Evolutionary conservation across 2,888 invertebrate species (phyloP), one percentile per base, ranked within the genome.

Genomic region (Drosophila aldrichi): DNA sequence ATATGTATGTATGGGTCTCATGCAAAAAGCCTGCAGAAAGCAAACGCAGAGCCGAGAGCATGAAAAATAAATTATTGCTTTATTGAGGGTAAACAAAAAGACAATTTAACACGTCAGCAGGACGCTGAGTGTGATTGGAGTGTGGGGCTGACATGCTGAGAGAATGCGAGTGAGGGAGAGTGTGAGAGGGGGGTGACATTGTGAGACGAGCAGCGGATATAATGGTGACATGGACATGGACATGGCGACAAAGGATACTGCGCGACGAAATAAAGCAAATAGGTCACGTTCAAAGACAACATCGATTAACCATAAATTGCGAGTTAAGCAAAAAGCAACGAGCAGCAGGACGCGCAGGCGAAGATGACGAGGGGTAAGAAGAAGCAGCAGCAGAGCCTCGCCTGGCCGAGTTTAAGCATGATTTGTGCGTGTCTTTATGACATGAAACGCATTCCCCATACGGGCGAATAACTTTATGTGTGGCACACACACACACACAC

Each of bases 231-330:
- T 49, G 43, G 57, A 64, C 62, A 36, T 29, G 57, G 63, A 74
- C 44, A 66, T 66, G 70, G 40, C 58, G 69, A 57, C 61, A 68
- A 66, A 65, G 71, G 70, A 82, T 74, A 71, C 46, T 44, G 63
- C 65, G 67, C 69, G 63, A 71, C 70, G 67, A 85, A 88, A 86
- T 87, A 86, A 86, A 85, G 84, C 88, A 86, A 91, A 90, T 89
- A 84, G 90, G 90, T 91, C 90, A 90, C 90, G 90, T 91, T 89
- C 88, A 81, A 78, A 77, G 82, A 83, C 84, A 88, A 88, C 90
- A 91, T 90, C 90, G 90, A 91, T 91, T 91, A 88, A 88, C 89
- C 90, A 89, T 91, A 90, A 90, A 90, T 90, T 89, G 89, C 89
- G 82, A 89, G 91, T 89, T 88, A 88, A 91, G 91, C 90, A 86